Base-by-base conservation (phyloP, 2,797 vertebrate species). In the Chromis chromis region DNA sequence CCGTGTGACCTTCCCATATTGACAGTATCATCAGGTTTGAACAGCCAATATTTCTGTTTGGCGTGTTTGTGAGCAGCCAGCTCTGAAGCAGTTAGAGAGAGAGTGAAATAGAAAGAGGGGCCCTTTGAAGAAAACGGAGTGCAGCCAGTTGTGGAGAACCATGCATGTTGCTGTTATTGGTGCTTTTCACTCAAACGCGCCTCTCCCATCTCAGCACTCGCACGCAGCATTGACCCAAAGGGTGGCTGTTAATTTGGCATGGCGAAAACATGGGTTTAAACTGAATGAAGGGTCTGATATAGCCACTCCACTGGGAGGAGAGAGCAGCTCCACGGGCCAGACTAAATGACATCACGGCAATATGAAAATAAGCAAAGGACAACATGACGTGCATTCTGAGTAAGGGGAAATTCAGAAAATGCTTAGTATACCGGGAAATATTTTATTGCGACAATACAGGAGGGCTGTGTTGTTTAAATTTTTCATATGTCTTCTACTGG, bases 241-340 rank as follows among this genome's bases (percentile, higher is more conserved):
- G 88, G 81, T 55, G 64, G 73, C 80, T 88, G 81, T 72, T 84
- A 91, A 91, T 93, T 88, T 92, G 88, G 79, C 88, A 89, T 91
- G 80, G 84, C 56, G 1, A 92, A 91, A 94, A 93, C 89, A 92
- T 46, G 54, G 69, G 57, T 77, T 83, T 74, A 60, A 66, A 57
- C 65, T 71, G 87, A 88, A 86, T 60, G 84, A 84, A 63, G 63
- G 65, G 61, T 71, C 79, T 71, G 60, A 79, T 82, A 36, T 11
- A 65, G 77, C 54, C 76, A 57, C 63, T 79, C 54, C 65, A 39
- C 13, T n/a, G 49, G 74, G 73, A 60, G 14, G 59, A 50, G 54
- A 53, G 48, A 0, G n/a, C 27, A 55, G 72, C 74, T 39, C 65
- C 65, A 22, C 10, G 1, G 74, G 28, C 53, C 13, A 57, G 68